These are phyloP conservation scores for Drosophila eugracilis DNA, from an alignment of 1,140 invertebrate genomes.

Conservation along the genomic window DNA sequence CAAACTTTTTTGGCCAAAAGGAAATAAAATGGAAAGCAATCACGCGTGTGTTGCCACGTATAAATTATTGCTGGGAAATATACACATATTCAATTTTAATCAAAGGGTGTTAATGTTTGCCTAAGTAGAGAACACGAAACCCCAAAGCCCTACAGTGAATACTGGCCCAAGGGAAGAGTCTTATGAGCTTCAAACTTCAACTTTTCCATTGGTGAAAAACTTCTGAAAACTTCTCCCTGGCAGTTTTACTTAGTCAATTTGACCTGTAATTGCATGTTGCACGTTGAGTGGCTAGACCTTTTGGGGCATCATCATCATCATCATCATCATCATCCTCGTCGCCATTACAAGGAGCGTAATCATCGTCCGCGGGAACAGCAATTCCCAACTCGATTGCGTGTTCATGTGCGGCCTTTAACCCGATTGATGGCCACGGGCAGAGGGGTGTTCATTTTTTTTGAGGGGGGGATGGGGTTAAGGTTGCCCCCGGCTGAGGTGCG, in stretches of 20 bases:
- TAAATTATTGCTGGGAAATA: conserved; percentile 1
- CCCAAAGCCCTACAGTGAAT: conserved; percentile 16
- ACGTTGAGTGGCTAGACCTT: conserved; percentile 43
- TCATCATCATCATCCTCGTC: conserved; percentile 27
- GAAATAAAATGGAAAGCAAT: conserved; percentile 2
- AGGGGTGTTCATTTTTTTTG: too few species aligned
- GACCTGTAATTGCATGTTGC: conserved; percentile 54
- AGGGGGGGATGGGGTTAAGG: conserved; percentile 36
- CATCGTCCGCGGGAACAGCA: conserved; percentile 9
- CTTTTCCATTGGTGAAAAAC: too few species aligned
- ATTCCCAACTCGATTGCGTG: conserved; percentile 36
- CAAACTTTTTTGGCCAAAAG: background rate
- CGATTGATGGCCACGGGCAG: conserved; percentile 4
- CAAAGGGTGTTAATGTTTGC: conserved; percentile 55
- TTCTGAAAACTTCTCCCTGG: too few species aligned
- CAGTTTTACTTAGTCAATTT: conserved; percentile 2
- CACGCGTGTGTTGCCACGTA: conserved; percentile 10
- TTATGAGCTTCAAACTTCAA: too few species aligned
- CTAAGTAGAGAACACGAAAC: conserved; percentile 18
- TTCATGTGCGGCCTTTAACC: conserved; percentile 37
- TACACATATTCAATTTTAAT: conserved; percentile 30
- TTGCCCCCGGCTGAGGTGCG: background rate
- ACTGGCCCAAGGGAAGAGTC: too few species aligned
- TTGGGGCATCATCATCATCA: conserved; percentile 22
- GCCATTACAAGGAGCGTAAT: conserved; percentile 17